phyloP scores from a whole-genome alignment of 35 echinoderm and acorn worm genomes.

The Stichopus chloronotus region DNA sequence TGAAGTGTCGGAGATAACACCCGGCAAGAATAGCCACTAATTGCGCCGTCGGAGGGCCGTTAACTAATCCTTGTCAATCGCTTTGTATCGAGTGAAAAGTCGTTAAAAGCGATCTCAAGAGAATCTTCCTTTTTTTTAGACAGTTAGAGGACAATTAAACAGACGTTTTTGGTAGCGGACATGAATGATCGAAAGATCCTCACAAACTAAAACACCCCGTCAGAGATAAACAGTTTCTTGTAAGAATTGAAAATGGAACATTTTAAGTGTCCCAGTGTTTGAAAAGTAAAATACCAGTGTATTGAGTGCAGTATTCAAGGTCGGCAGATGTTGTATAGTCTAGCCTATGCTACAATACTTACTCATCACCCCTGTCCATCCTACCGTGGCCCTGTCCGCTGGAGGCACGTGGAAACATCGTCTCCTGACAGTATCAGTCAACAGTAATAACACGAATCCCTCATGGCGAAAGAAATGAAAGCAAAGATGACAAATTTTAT shows the following conservation, averaged over 20 bases:
- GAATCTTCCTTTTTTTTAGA: neutral
- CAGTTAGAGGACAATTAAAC: slow-evolving; percentile 3
- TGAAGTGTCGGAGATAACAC: slow-evolving; percentile 48
- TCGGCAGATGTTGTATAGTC: too few species aligned
- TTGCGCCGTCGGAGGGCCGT: slow-evolving; percentile 25
- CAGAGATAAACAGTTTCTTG: slow-evolving; percentile 41
- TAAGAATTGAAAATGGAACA: neutral
- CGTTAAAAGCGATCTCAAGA: slow-evolving; percentile 45
- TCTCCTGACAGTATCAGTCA: too few species aligned
- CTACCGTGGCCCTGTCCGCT: too few species aligned
- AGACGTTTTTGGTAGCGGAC: neutral
- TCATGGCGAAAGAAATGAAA: too few species aligned
- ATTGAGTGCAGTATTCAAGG: too few species aligned
- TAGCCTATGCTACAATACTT: too few species aligned
- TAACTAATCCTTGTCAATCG: slow-evolving; percentile 25
- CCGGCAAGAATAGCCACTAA: slow-evolving; percentile 28
- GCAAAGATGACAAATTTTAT: too few species aligned
- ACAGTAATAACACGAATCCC: too few species aligned
- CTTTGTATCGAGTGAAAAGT: slow-evolving; percentile 41
- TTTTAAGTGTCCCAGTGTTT: neutral
- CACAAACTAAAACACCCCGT: slow-evolving; percentile 10
- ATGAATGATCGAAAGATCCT: neutral
- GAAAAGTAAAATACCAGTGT: neutral
- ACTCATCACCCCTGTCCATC: too few species aligned
- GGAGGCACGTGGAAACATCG: too few species aligned